Evolutionary conservation across 2,888 invertebrate species (phyloP).

Genomic region (Argyresthia albistria): DNA sequence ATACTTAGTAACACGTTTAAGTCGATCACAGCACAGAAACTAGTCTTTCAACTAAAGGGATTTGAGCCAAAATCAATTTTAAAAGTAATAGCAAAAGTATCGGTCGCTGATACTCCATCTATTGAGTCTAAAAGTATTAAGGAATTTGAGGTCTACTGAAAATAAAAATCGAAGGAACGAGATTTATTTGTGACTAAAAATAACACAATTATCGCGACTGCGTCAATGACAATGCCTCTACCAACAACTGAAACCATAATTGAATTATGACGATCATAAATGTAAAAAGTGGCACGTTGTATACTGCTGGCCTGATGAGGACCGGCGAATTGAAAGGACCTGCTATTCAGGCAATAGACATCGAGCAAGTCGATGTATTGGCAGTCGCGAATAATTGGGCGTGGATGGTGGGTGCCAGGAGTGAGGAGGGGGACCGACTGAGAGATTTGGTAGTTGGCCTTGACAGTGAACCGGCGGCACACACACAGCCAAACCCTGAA

Average conservation of each 20-base stretch:
- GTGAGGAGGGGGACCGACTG: constrained; percentile 43
- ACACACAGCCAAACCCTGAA: constrained; percentile 36
- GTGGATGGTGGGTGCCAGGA: constrained; percentile 35
- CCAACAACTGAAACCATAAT: constrained; percentile 6
- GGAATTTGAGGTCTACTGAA: too few relatives aligned
- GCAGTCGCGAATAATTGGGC: constrained; percentile 43
- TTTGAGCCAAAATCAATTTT: constrained; percentile 37
- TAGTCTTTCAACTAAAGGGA: background rate
- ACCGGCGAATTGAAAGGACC: constrained; percentile 19
- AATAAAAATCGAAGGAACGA: too few relatives aligned
- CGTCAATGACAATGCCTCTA: constrained; percentile 22
- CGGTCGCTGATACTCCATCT: too few relatives aligned
- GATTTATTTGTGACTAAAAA: too few relatives aligned
- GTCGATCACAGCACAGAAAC: too few relatives aligned
- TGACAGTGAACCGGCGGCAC: constrained; percentile 67
- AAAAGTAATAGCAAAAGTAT: constrained; percentile 18
- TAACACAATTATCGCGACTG: constrained; percentile 46
- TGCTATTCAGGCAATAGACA: constrained; percentile 30
- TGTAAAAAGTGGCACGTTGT: constrained; percentile 10
- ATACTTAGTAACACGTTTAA: too few relatives aligned
- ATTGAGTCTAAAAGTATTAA: too few relatives aligned
- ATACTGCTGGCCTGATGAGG: constrained; percentile 33
- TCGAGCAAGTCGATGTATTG: constrained; percentile 27
- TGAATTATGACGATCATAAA: constrained; percentile 1
- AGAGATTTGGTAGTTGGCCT: constrained; percentile 70